A percentile compares a stretch with the other conserved stretches of the same genome.
These are phyloP conservation scores for Eulemur macaco DNA, from an alignment of 2,113 vertebrate genomes.

Conservation along the genomic window DNA sequence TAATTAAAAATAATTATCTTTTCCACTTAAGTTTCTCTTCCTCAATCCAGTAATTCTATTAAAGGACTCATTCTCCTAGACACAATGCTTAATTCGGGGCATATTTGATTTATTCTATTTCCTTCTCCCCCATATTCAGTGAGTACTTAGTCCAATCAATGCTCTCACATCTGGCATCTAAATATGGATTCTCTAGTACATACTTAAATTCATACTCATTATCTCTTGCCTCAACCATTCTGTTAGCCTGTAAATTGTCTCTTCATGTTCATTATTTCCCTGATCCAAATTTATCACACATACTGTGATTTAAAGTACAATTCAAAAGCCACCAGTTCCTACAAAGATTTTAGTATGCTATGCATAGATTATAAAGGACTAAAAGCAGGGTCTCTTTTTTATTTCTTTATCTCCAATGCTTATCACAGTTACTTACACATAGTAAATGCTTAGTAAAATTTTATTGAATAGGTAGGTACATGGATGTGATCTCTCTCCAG, in stretches of 20 bases:
- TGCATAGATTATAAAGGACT: neutral
- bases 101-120: constrained; percentile 25
- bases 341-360: neutral
- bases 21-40: neutral
- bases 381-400: neutral
- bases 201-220: constrained; percentile 5
- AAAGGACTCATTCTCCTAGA: neutral
- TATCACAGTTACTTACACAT: neutral
- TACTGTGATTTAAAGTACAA: neutral
- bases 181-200: neutral
- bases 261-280: neutral
- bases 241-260: neutral
- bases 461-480: neutral
- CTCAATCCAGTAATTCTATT: neutral
- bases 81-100: neutral
- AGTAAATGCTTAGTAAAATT: neutral
- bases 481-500: neutral
- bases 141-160: neutral
- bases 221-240: neutral
- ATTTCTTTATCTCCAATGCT: neutral
- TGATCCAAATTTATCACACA: neutral
- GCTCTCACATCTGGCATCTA: neutral
- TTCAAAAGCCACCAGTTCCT: neutral
- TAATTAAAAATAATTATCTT: constrained; percentile 17
- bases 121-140: neutral